These are phyloP conservation scores for Coreoperca whiteheadi DNA, from an alignment of 2,113 vertebrate species.

Conservation along the genomic window DNA sequence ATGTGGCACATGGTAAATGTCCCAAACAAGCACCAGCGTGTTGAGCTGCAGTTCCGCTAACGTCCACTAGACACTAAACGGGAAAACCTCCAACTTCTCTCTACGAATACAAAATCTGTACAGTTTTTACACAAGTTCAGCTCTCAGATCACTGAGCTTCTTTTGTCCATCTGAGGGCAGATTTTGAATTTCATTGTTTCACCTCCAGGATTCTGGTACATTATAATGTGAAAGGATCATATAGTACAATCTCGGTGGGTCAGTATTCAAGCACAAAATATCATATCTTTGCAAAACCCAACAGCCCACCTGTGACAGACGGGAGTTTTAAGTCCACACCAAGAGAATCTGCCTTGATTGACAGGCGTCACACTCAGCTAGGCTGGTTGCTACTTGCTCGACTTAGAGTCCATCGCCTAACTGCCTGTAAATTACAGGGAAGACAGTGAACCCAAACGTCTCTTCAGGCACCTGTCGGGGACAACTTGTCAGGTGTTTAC, in stretches of 20 bases:
- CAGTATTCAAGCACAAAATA: neutral
- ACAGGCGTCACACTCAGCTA: neutral
- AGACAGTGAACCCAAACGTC: neutral
- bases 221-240: too few relatives aligned
- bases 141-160: neutral
- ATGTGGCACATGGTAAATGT: neutral
- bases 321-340: neutral
- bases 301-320: neutral
- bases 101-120: neutral
- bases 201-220: too few relatives aligned
- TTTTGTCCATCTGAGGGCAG: neutral
- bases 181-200: neutral
- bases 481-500: neutral
- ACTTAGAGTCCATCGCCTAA: too few relatives aligned
- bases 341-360: neutral
- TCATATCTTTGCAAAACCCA: too few relatives aligned
- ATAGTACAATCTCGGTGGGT: too few relatives aligned
- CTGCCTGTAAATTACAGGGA: neutral
- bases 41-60: neutral
- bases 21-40: neutral
- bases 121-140: neutral
- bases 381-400: neutral
- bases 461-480: neutral
- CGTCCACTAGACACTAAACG: neutral
- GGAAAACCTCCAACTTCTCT: neutral